Evolutionary conservation across 2,888 invertebrate genomes (phyloP).

Genomic region (Trissoscelio sp.): DNA sequence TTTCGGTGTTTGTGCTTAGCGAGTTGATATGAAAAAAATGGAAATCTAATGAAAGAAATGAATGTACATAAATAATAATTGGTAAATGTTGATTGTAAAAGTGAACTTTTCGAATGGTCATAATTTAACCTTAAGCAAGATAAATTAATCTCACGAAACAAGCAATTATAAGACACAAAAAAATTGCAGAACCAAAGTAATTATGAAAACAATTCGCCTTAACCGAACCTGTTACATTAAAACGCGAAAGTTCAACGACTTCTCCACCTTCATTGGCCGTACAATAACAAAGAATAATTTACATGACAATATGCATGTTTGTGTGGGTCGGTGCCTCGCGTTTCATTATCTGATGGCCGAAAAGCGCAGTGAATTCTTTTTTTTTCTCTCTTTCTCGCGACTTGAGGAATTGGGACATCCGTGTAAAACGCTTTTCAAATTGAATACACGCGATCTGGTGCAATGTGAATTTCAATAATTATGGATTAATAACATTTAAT

Average conservation of each 20-base stretch:
- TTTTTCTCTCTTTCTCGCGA: neutral
- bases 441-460: slow-evolving; percentile 30
- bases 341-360: slow-evolving; percentile 22
- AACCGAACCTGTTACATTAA: slow-evolving; percentile 16
- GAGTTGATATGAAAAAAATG: no score
- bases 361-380: slow-evolving; percentile 11
- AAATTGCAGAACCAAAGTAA: slow-evolving; percentile 19
- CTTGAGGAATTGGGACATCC: slow-evolving; percentile 14
- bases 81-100: no score
- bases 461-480: slow-evolving; percentile 63
- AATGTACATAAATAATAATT: no score
- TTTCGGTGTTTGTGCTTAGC: no score
- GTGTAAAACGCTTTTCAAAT: slow-evolving; percentile 20
- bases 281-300: slow-evolving; percentile 59
- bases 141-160: neutral
- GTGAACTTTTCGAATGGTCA: no score
- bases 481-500: slow-evolving; percentile 63
- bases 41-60: no score
- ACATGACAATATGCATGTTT: slow-evolving; percentile 53
- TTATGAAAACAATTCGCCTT: slow-evolving; percentile 17
- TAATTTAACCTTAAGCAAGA: neutral
- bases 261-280: neutral
- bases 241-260: slow-evolving; percentile 43
- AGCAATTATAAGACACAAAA: neutral
- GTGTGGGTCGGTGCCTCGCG: slow-evolving; percentile 40